These are phyloP conservation scores for Asbolus verrucosus DNA, from an alignment of 1,140 invertebrate species.

Conservation along the genomic window DNA sequence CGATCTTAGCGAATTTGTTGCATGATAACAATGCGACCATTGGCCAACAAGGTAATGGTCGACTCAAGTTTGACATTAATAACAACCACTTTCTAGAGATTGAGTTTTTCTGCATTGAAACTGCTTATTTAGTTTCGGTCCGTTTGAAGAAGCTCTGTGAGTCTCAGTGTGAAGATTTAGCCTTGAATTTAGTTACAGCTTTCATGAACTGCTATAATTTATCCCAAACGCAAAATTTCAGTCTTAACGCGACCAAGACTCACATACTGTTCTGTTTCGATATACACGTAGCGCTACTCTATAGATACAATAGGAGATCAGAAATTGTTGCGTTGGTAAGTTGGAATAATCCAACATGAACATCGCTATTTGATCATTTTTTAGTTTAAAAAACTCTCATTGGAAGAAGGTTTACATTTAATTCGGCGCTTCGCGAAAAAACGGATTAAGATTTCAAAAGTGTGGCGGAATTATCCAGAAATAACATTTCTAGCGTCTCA, in stretches of 20 bases:
- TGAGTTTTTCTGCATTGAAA: conserved; percentile 62
- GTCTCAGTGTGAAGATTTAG: conserved; percentile 63
- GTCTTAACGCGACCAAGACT: conserved; percentile 60
- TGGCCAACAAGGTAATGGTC: conserved; percentile 56
- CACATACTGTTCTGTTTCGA: conserved; percentile 64
- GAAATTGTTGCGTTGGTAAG: conserved; percentile 60
- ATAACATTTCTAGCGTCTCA: conserved; percentile 60
- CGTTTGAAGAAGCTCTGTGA: conserved; percentile 63
- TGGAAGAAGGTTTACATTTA: conserved; percentile 59
- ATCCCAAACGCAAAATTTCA: conserved; percentile 58
- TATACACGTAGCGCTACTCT: conserved; percentile 62
- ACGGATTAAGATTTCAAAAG: conserved; percentile 61
- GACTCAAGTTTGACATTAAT: not conserved
- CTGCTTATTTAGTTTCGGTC: conserved; percentile 63
- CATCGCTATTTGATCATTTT: no score
- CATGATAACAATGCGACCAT: conserved; percentile 56
- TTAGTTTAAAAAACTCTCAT: conserved; percentile 60
- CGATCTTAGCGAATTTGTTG: conserved; percentile 55
- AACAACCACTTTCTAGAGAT: conserved; percentile 57
- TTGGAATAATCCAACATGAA: no score
- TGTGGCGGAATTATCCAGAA: conserved; percentile 60
- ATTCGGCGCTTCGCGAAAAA: conserved; percentile 62
- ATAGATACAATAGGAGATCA: conserved; percentile 57
- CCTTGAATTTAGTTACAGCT: conserved; percentile 62
- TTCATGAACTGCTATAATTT: conserved; percentile 62